Evolutionary conservation across 2,113 vertebrate species (phyloP).

Genomic region (Pitta sordida): DNA sequence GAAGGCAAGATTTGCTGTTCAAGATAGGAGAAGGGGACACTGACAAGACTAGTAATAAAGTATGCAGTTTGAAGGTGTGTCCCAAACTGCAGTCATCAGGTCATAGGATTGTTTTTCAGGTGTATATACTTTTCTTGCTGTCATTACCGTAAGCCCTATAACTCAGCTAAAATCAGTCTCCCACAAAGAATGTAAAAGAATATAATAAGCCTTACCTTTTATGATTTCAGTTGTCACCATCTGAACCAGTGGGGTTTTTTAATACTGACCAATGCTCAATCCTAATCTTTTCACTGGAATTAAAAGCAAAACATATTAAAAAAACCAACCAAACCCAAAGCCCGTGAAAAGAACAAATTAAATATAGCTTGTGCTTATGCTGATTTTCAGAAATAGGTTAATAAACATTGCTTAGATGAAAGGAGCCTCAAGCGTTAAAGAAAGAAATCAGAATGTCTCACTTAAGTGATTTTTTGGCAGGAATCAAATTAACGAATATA

Average conservation of each 20-base stretch:
- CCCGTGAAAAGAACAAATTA: slow-evolving; percentile 41
- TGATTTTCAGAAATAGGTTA: slow-evolving; percentile 64
- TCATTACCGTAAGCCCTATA: not conserved
- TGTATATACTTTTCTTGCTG: not conserved
- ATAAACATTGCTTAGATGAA: slow-evolving; percentile 66
- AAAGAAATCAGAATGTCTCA: slow-evolving; percentile 73
- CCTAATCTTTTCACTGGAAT: not conserved
- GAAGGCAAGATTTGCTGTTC: not conserved
- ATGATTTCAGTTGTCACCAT: not conserved
- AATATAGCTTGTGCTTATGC: slow-evolving; percentile 43
- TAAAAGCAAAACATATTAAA: not conserved
- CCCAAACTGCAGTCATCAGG: not conserved
- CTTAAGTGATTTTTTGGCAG: slow-evolving; percentile 80
- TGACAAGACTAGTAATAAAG: not conserved
- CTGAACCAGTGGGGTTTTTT: not conserved
- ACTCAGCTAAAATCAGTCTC: not conserved
- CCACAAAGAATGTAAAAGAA: not conserved
- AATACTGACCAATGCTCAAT: not conserved
- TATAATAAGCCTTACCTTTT: not conserved
- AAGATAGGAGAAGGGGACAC: not conserved
- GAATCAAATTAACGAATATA: slow-evolving; percentile 76
- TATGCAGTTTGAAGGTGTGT: not conserved
- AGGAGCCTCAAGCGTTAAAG: slow-evolving; percentile 64
- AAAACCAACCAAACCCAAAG: not conserved
- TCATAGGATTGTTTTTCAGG: not conserved